Percentiles rank a stretch among this genome's conserved stretches.
These are phyloP conservation scores for Triplophysa yarkandensis DNA, from an alignment of 2,797 vertebrate species.

Conservation along the genomic window DNA sequence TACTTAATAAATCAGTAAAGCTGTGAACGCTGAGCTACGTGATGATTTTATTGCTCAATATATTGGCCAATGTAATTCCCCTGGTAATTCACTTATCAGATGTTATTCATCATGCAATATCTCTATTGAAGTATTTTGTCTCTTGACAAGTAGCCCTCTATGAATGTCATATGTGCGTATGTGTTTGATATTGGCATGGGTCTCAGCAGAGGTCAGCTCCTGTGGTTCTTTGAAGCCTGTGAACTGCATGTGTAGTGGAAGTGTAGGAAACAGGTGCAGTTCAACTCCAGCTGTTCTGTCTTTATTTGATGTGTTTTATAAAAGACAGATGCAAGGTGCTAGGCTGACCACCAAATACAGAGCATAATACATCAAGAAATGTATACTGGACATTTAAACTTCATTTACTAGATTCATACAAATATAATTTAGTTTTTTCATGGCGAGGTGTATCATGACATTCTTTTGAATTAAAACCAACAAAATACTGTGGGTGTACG, in stretches of 20 bases:
- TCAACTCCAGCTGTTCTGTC: conserved; percentile 66
- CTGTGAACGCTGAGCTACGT: not conserved
- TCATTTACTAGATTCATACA: not conserved
- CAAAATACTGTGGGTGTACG: no score
- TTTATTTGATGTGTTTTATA: conserved; percentile 78
- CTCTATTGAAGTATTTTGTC: not conserved
- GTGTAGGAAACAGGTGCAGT: conserved; percentile 81
- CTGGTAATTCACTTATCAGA: not conserved
- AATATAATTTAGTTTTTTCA: not conserved
- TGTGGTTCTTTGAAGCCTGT: conserved; percentile 72
- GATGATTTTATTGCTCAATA: not conserved
- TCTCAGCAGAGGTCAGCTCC: conserved; percentile 47
- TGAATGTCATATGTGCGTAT: conserved; percentile 20
- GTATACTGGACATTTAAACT: not conserved
- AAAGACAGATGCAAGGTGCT: conserved; percentile 74
- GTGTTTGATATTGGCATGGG: conserved; percentile 23
- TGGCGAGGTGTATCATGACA: not conserved
- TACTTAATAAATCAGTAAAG: not conserved
- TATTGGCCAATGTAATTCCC: not conserved
- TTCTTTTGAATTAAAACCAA: no score
- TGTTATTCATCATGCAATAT: not conserved
- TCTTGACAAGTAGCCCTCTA: not conserved
- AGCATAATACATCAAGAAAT: not conserved
- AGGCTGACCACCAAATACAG: conserved; percentile 72
- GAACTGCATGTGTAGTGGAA: conserved; percentile 68